These are phyloP conservation scores for Coenobita brevimanus DNA, from an alignment of 1,140 invertebrate genomes.

Conservation along the genomic window DNA sequence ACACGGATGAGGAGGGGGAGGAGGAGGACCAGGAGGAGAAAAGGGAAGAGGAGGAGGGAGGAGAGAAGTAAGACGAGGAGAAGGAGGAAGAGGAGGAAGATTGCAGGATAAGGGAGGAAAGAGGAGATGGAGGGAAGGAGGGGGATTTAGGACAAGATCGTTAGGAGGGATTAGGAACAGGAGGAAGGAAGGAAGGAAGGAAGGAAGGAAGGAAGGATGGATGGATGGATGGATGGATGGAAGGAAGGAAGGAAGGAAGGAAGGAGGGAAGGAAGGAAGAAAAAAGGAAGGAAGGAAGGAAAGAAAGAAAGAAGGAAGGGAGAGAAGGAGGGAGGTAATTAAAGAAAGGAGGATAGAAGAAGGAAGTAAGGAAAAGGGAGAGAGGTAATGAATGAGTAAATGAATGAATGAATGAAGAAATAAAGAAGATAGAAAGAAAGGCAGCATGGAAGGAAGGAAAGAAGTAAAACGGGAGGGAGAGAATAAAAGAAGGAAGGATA, in stretches of 20 bases:
- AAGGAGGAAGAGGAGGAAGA: background rate
- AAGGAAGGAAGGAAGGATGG: background rate
- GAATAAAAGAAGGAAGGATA: too few relatives aligned
- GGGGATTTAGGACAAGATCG: background rate
- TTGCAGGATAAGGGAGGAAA: background rate
- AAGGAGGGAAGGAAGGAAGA: background rate
- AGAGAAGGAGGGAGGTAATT: background rate
- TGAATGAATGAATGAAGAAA: too few relatives aligned
- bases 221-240: background rate
- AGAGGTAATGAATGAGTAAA: background rate
- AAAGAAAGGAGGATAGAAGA: background rate
- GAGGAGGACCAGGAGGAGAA: background rate
- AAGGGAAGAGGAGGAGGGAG: background rate
- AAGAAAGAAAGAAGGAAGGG: background rate
- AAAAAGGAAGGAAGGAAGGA: background rate
- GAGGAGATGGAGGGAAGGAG: background rate
- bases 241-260: background rate
- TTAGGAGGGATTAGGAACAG: background rate
- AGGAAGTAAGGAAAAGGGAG: background rate
- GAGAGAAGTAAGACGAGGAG: background rate
- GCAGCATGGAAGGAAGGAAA: too few relatives aligned
- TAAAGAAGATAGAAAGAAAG: too few relatives aligned
- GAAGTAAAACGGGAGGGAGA: too few relatives aligned
- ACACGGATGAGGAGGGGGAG: background rate
- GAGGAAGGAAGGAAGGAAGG: background rate